Conservation (phyloP, 2,113 vertebrate genomes). For the Cervus canadensis region DNA sequence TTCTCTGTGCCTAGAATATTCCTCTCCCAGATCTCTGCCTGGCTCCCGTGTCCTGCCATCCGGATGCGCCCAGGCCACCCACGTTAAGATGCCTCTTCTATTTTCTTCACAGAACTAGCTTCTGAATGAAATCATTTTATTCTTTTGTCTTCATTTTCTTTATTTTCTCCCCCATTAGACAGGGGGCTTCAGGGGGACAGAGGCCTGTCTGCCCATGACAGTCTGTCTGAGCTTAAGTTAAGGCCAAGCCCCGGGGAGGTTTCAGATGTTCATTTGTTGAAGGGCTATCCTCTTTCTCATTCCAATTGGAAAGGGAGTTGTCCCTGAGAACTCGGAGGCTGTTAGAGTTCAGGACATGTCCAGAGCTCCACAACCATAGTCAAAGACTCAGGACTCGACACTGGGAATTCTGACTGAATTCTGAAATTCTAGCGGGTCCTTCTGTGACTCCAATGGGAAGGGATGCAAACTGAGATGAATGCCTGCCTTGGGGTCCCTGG, state of each 20-base stretch:
- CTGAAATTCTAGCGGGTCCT: fast-evolving
- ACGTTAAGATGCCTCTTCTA: not conserved
- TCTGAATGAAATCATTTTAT: not conserved
- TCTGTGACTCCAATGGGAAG: fast-evolving
- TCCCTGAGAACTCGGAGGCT: not conserved
- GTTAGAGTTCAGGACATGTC: not conserved
- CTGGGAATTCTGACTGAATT: not conserved
- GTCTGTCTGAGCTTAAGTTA: not conserved
- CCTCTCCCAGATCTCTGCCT: not conserved
- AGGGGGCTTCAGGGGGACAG: not conserved
- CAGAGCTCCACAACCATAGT: not conserved
- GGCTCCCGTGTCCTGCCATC: not conserved
- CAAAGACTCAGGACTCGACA: not conserved
- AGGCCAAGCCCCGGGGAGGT: not conserved
- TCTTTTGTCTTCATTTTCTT: not conserved
- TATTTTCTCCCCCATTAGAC: not conserved
- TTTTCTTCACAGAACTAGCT: not conserved
- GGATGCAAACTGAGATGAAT: not conserved
- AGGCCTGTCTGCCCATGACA: not conserved
- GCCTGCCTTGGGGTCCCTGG: not conserved
- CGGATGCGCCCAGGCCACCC: not conserved
- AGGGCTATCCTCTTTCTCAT: not conserved
- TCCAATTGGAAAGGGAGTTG: not conserved
- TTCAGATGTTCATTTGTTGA: not conserved
- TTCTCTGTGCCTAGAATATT: not conserved